Base-by-base conservation (phyloP, 2,113 vertebrate species). In the Pseudorasbora parva region DNA sequence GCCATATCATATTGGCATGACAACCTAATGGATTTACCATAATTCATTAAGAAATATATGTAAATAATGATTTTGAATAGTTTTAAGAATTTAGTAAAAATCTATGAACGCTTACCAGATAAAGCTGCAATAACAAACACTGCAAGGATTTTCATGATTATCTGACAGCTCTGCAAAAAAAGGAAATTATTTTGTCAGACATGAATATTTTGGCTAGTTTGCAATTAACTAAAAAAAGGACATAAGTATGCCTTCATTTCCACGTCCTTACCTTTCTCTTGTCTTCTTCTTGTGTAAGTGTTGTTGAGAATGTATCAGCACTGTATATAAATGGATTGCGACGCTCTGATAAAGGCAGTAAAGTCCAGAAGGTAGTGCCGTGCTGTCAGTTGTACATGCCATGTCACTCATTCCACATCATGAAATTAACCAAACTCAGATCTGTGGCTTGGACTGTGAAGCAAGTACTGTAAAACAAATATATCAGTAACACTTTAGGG, bases 91-190 rank as follows among this genome's bases (percentile, higher is more conserved):
- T 19, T 54, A 5, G 41, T 11, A 5, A 41, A 74, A 21, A 4
- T 47, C 1, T 5, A 8, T 33, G 23, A 57, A 54, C 33, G 27
- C 86, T 89, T 27, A 93, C 93, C 91, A 2, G 87, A 54, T 27
- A 93, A 88, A 21, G 85, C 72, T 3, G 88, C 76, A 6, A 93
- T 37, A 45, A 62, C 75, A 64, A 91, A 75, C 10, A 93, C 49
- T 12, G 87, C 19, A 0, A 92, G 49, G 76, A 90, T 19, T 89
- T 93, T 93, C 92, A 94, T 94, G 89, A 60, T 60, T 43, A 23
- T 33, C 23, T 23, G 23, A 7, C 33, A 17, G 1, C 17, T 57
- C 4, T 82, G 21, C 41, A n/a, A 59, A 81, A 8, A 7, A 27
- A n/a, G 17, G 7, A 25, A 11, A 15, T n/a, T 0, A 2, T 19